Conservation (phyloP, 2,888 invertebrate genomes). For the Drosophila cyrtoloma region DNA sequence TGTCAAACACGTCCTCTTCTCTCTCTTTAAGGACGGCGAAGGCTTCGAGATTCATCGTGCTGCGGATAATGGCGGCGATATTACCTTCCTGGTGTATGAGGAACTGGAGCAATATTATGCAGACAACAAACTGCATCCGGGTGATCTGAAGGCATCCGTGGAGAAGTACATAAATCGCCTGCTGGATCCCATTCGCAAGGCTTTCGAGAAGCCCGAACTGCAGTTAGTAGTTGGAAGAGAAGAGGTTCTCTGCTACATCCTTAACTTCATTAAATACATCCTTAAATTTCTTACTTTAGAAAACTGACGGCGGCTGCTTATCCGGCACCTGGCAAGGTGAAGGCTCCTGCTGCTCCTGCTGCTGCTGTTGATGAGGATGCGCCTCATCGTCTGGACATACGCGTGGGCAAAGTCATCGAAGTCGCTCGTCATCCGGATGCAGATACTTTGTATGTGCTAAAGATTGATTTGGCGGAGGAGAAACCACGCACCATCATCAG, state of each 20-base stretch:
- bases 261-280: neutral
- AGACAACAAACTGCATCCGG: constrained; percentile 94
- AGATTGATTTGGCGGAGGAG: constrained; percentile 94
- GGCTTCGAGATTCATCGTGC: constrained; percentile 90
- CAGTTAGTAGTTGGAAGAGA: constrained; percentile 85
- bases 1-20: constrained; percentile 96
- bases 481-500: constrained; percentile 91
- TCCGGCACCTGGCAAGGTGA: constrained; percentile 90
- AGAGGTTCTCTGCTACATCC: neutral
- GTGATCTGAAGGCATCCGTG: constrained; percentile 95
- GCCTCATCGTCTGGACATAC: constrained; percentile 93
- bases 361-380: constrained; percentile 86
- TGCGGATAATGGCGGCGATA: constrained; percentile 92
- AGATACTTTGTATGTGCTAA: constrained; percentile 95
- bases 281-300: constrained; percentile 50
- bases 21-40: constrained; percentile 90
- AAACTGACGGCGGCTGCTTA: constrained; percentile 93
- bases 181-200: constrained; percentile 94
- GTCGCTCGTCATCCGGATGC: constrained; percentile 96
- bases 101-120: constrained; percentile 93
- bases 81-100: constrained; percentile 89
- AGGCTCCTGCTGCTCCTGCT: constrained; percentile 73
- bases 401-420: constrained; percentile 94
- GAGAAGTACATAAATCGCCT: constrained; percentile 94
- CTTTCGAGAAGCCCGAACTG: constrained; percentile 92